Evolutionary conservation across 1,140 invertebrate genomes (phyloP).

Genomic region (Eciton burchellii): DNA sequence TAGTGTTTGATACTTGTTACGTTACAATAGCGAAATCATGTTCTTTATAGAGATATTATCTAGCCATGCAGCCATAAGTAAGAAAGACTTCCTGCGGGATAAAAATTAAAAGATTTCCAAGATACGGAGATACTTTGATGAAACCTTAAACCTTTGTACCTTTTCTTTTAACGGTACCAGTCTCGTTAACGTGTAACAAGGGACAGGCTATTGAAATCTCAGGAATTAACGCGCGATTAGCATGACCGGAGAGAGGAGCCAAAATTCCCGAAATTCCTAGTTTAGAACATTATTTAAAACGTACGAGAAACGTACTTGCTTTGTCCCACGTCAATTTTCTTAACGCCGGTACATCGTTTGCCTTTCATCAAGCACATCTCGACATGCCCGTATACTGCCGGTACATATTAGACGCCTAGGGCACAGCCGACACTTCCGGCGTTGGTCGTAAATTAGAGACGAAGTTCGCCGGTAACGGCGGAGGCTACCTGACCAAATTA

Average conservation of each 20-base stretch:
- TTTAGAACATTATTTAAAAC: background rate
- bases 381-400: background rate
- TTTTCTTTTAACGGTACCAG: too few species aligned
- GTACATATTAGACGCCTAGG: slow-evolving; percentile 62
- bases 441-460: slow-evolving; percentile 78
- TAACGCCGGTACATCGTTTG: slow-evolving; percentile 21
- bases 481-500: slow-evolving; percentile 76
- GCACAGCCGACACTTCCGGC: slow-evolving; percentile 61
- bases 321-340: slow-evolving; percentile 20
- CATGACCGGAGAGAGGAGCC: too few species aligned
- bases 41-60: background rate
- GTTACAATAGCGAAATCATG: background rate
- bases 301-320: background rate
- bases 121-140: too few species aligned
- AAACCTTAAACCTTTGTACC: too few species aligned
- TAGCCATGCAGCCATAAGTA: too few species aligned
- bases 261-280: too few species aligned
- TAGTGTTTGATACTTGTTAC: background rate
- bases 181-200: too few species aligned
- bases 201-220: too few species aligned
- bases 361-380: slow-evolving; percentile 51
- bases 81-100: too few species aligned
- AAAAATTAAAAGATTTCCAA: too few species aligned
- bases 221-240: too few species aligned
- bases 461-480: slow-evolving; percentile 75